Evolutionary conservation across 2,888 invertebrate species (phyloP), one percentile per base, ranked within the genome.

Genomic region (Tupiocoris notatus): DNA sequence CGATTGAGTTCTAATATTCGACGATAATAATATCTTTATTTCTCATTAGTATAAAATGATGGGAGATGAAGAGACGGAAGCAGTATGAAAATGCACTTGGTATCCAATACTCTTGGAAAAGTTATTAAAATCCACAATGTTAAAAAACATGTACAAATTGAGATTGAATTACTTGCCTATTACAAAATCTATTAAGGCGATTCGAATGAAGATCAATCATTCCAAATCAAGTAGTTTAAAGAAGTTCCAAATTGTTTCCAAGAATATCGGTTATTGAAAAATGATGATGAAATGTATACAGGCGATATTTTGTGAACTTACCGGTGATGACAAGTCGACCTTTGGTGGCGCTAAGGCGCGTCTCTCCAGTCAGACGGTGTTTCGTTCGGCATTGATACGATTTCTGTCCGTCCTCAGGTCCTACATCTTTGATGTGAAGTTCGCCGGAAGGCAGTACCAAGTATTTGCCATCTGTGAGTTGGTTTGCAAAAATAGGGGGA

Each of bases 251-350:
- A n/a, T 65, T 7, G 6, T 23, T 62, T 75, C 68, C 59, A 75
- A 54, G 68, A 21, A 58, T 62, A 39, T 62, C 54, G 56, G 57
- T n/a, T n/a, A n/a, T 24, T 68, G 70, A 70, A 17, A 24, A 39
- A 63, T 24, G 58, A 17, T 1, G 67, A 76, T 63, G 65, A 59
- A 18, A 63, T 54, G 22, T 67, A 21, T 23, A 56, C 12, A 17
- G 16, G 18, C 39, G 65, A 18, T 25, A 59, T 59, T 3, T 9
- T 12, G 23, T 1, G 23, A 80, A 89, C 94, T 91, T 89, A 96
- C 96, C 95, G 86, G 96, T 95, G 86, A 96, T 95, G 86, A 96
- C 96, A 82, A 96, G 88, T 83, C 95, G 89, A 85, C 96, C 96
- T 84, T 95, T 95, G 77, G 95, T 95, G 75, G 95, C 95, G 82